Evolutionary conservation across 2,113 vertebrate species (phyloP).

Genomic region (Climacteris rufus): DNA sequence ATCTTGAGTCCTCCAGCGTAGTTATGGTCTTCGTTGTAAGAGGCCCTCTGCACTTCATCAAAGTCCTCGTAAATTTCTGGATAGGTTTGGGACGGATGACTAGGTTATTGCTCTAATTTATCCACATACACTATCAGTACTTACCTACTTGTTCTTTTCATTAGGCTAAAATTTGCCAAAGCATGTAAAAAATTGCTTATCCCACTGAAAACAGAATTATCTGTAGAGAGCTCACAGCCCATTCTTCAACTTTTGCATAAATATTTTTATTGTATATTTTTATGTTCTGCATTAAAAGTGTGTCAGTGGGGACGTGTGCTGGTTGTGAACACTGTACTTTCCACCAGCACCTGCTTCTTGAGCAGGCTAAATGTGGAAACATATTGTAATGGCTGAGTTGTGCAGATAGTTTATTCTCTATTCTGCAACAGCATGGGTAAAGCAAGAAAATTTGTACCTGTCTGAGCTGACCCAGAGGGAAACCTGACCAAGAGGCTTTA

Average conservation of each 20-base stretch:
- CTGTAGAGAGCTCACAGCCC: neutral
- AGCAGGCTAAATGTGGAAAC: neutral
- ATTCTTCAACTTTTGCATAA: constrained; percentile 23
- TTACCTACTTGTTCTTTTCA: constrained; percentile 26
- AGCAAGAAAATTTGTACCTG: neutral
- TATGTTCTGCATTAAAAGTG: neutral
- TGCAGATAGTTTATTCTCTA: neutral
- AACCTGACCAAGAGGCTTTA: neutral
- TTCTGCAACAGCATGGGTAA: neutral
- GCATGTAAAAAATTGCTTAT: neutral
- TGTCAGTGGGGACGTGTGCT: neutral
- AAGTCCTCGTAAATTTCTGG: neutral
- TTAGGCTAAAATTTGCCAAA: constrained; percentile 18
- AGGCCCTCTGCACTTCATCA: neutral
- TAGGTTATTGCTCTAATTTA: neutral
- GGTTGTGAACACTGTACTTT: neutral
- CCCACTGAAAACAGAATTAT: neutral
- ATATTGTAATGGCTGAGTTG: neutral
- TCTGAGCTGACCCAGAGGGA: neutral
- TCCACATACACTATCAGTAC: neutral
- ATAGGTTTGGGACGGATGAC: neutral
- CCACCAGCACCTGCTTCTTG: neutral
- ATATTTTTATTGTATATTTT: neutral
- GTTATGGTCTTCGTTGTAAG: neutral
- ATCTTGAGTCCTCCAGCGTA: neutral